Percentiles rank a stretch among this genome's conserved stretches.
Evolutionary conservation across 2,888 invertebrate genomes (phyloP).

Genomic region (Tyria jacobaeae): DNA sequence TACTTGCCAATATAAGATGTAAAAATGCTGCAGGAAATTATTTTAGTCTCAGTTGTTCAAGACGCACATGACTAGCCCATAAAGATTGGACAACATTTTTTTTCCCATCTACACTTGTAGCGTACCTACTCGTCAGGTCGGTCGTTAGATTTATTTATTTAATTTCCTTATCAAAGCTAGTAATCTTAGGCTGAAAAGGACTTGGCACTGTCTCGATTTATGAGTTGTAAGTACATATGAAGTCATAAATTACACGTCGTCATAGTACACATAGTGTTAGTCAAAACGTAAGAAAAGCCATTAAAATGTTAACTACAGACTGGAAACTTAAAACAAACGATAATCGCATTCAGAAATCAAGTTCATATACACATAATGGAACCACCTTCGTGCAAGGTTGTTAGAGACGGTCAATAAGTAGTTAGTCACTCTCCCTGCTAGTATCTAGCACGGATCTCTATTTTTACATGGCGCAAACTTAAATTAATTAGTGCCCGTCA

Average conservation of each 20-base stretch:
- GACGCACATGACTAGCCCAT: not conserved
- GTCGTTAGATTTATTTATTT: constrained; percentile 10
- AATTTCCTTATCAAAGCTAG: constrained; percentile 1
- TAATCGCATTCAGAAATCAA: constrained; percentile 38
- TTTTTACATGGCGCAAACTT: constrained; percentile 73
- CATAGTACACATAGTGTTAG: not conserved
- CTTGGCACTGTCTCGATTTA: not conserved
- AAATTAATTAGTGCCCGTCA: constrained; percentile 84
- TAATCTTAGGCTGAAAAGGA: not conserved
- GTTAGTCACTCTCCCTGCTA: constrained; percentile 48
- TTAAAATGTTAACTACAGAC: constrained; percentile 33
- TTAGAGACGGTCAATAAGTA: constrained; percentile 37
- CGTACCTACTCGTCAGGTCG: not conserved
- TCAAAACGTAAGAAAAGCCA: constrained; percentile 16
- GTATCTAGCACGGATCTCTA: constrained; percentile 63
- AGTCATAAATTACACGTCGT: constrained; percentile 12
- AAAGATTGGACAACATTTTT: not conserved
- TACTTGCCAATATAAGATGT: constrained; percentile 39
- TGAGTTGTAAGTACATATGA: constrained; percentile 7
- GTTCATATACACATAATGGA: constrained; percentile 40
- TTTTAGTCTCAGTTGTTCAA: not conserved
- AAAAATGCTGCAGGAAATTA: not conserved
- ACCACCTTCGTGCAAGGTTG: constrained; percentile 31
- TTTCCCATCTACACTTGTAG: not conserved
- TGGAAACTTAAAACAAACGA: constrained; percentile 38